A percentile compares a stretch with the other conserved stretches of the same genome.
Evolutionary conservation across 2,797 vertebrate genomes (phyloP).

Genomic region (Enteromius argenteus): DNA sequence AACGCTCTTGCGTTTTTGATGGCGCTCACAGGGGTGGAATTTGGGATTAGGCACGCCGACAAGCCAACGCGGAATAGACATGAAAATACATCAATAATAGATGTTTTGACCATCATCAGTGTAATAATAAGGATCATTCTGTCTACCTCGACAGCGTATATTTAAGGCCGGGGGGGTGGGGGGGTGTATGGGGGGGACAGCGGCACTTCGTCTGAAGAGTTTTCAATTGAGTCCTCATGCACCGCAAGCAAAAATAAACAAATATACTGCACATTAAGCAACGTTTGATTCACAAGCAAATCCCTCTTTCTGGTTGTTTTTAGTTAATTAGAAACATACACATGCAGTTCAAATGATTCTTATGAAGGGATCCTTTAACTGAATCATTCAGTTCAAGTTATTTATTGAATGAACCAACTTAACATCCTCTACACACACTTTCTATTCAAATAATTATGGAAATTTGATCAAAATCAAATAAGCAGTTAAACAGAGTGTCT

Average conservation of each 20-base stretch:
- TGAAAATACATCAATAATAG: slow-evolving; percentile 65
- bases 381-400: background rate
- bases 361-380: background rate
- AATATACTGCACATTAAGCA: background rate
- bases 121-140: slow-evolving; percentile 26
- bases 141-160: background rate
- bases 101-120: slow-evolving; percentile 56
- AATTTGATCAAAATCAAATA: too few species aligned
- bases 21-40: slow-evolving; percentile 4
- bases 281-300: background rate
- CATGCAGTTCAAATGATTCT: background rate
- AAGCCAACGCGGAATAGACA: slow-evolving; percentile 40
- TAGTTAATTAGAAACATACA: background rate
- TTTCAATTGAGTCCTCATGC: background rate
- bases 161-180: background rate
- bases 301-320: background rate
- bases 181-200: background rate
- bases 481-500: too few species aligned
- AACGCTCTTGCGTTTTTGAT: slow-evolving; percentile 49
- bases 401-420: too few species aligned
- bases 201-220: background rate
- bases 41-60: background rate
- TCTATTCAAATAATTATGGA: too few species aligned
- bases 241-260: background rate
- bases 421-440: too few species aligned